Evolutionary conservation across 1,140 invertebrate species (phyloP).

Genomic region (Drosophila busckii): DNA sequence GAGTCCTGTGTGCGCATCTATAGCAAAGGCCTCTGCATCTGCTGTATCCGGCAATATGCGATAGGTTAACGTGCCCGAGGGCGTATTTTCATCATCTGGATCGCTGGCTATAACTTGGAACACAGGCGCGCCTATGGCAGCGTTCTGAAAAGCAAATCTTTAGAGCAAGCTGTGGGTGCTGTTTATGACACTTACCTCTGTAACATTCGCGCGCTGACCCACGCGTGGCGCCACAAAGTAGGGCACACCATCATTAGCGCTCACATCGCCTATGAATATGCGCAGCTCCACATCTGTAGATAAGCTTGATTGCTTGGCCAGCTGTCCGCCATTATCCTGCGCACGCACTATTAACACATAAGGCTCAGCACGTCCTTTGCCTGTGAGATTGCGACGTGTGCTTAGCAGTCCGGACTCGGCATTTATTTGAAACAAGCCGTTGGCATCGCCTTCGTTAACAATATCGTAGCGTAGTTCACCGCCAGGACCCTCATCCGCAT

Average conservation of each 20-base stretch:
- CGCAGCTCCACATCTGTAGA: conserved; percentile 83
- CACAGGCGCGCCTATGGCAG: conserved; percentile 86
- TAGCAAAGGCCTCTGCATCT: conserved; percentile 84
- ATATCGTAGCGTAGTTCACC: conserved; percentile 85
- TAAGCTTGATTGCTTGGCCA: conserved; percentile 79
- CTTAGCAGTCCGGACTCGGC: conserved; percentile 84
- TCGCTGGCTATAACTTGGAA: conserved; percentile 89
- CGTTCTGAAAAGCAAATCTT: conserved; percentile 81
- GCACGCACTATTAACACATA: conserved; percentile 85
- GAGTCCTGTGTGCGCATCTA: conserved; percentile 84
- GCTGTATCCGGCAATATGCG: conserved; percentile 85
- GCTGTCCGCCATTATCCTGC: conserved; percentile 84
- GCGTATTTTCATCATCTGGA: conserved; percentile 87
- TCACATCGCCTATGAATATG: conserved; percentile 89
- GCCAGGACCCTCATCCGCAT: conserved; percentile 86
- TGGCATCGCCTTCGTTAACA: conserved; percentile 85
- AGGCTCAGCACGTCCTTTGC: conserved; percentile 85
- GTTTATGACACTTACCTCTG: conserved; percentile 84
- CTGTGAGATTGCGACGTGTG: conserved; percentile 83
- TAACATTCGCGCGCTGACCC: conserved; percentile 86
- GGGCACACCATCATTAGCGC: conserved; percentile 90
- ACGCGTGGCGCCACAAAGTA: conserved; percentile 85
- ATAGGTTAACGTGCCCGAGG: conserved; percentile 86
- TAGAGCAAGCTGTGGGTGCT: too few relatives aligned
- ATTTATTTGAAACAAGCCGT: conserved; percentile 85